phyloP scores from a whole-genome alignment of 2,888 invertebrate species.

The Margaritifera margaritifera region DNA sequence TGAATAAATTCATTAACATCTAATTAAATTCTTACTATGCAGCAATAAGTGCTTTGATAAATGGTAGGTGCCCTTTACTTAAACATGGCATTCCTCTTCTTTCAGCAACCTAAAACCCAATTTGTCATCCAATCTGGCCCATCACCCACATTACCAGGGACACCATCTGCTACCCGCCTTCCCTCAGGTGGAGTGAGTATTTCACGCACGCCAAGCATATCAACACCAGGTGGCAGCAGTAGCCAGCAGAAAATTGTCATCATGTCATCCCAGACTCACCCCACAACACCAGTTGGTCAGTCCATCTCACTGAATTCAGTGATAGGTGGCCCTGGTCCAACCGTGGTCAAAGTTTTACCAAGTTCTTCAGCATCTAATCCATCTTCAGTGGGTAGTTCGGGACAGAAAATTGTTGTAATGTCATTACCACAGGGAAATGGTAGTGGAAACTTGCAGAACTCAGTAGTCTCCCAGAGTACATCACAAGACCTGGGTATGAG shows the following conservation, averaged over 20 bases:
- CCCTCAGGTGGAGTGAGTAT: conserved; percentile 15
- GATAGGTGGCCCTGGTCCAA: conserved; percentile 31
- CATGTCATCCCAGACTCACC: conserved; percentile 57
- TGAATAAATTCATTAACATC: no score
- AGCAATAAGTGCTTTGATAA: neutral
- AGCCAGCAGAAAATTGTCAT: conserved; percentile 65
- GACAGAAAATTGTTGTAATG: conserved; percentile 59
- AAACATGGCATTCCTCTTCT: conserved; percentile 1
- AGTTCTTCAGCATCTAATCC: conserved; percentile 18
- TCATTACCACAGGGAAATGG: conserved; percentile 40
- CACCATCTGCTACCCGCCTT: conserved; percentile 38
- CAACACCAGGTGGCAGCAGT: conserved; percentile 21
- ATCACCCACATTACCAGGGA: conserved; percentile 31
- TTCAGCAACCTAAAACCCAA: conserved; percentile 48
- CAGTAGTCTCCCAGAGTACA: conserved; percentile 6
- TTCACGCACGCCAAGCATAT: conserved; percentile 40
- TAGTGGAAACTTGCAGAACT: conserved; percentile 15
- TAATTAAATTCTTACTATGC: neutral
- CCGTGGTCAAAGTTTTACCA: conserved; percentile 55
- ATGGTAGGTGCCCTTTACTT: neutral
- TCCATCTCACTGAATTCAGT: conserved; percentile 28
- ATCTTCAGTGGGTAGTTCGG: conserved; percentile 14
- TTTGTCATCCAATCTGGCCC: conserved; percentile 54
- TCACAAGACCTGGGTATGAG: conserved; percentile 53
- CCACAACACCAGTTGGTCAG: conserved; percentile 34